A percentile compares a stretch with the other conserved stretches of the same genome.
phyloP scores from a whole-genome alignment of 2,797 vertebrate genomes.

The Mormyrops boulengeri region DNA sequence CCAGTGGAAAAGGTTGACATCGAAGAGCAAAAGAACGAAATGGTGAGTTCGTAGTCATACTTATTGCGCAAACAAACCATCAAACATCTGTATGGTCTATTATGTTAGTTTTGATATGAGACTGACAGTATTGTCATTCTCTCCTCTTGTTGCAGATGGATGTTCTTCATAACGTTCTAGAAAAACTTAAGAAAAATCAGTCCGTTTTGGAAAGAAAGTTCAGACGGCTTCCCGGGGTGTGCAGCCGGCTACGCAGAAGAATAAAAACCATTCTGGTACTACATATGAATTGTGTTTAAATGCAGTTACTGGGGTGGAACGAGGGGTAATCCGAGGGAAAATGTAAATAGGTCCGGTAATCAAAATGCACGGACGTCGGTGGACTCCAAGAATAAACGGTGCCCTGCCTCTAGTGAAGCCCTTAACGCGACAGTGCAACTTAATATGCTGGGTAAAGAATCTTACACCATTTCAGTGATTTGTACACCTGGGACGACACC shows the following conservation, averaged over 20 bases:
- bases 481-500: conserved; percentile 15
- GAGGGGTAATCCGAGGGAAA: background rate
- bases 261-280: conserved; percentile 57
- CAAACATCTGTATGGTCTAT: background rate
- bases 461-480: background rate
- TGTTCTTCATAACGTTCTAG: conserved; percentile 11
- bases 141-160: conserved; percentile 15
- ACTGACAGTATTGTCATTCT: background rate
- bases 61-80: background rate
- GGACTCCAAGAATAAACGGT: background rate
- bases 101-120: background rate
- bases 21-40: conserved; percentile 13
- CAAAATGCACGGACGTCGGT: background rate
- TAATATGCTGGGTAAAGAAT: background rate
- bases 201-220: conserved; percentile 26
- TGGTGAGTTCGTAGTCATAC: conserved; percentile 11
- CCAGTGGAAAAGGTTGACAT: background rate
- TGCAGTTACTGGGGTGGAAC: background rate
- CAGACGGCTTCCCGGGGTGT: conserved; percentile 54
- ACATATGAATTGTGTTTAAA: background rate
- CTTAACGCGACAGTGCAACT: background rate
- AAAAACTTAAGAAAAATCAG: background rate
- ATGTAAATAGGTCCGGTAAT: background rate
- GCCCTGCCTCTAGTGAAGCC: background rate
- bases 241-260: conserved; percentile 53